Evolutionary conservation across 2,888 invertebrate genomes (phyloP).

Genomic region (Drosophila kokeensis): DNA sequence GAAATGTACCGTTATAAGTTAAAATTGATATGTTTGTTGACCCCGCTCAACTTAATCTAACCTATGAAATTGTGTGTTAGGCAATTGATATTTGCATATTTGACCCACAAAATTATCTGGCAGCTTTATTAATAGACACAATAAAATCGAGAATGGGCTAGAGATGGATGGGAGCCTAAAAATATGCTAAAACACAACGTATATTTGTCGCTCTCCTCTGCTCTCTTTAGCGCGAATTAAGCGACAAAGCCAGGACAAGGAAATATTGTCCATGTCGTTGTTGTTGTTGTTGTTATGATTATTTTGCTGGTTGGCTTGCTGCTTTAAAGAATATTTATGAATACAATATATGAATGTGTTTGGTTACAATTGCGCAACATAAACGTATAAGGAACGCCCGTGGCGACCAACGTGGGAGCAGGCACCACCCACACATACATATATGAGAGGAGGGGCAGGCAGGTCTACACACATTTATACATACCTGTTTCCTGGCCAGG

Average conservation of each 20-base stretch:
- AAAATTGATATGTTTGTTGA: constrained; percentile 59
- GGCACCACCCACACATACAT: neutral
- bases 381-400: neutral
- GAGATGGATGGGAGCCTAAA: constrained; percentile 44
- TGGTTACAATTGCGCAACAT: constrained; percentile 46
- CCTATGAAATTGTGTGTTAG: constrained; percentile 10
- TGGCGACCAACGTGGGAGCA: constrained; percentile 8
- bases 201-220: constrained; percentile 5
- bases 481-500: constrained; percentile 20
- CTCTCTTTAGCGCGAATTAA: constrained; percentile 17
- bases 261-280: constrained; percentile 2
- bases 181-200: constrained; percentile 45
- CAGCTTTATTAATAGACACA: constrained; percentile 63
- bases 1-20: constrained; percentile 31
- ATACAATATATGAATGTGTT: constrained; percentile 12
- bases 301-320: constrained; percentile 13
- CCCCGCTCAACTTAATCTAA: neutral
- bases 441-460: neutral
- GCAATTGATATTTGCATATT: constrained; percentile 17
- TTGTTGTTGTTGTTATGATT: neutral
- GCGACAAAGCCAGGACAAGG: constrained; percentile 38
- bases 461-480: constrained; percentile 24
- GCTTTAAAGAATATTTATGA: constrained; percentile 33
- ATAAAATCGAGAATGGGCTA: neutral
- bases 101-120: neutral